Evolutionary conservation across 2,888 invertebrate species (phyloP).

Genomic region (Caenorhabditis sulstoni): DNA sequence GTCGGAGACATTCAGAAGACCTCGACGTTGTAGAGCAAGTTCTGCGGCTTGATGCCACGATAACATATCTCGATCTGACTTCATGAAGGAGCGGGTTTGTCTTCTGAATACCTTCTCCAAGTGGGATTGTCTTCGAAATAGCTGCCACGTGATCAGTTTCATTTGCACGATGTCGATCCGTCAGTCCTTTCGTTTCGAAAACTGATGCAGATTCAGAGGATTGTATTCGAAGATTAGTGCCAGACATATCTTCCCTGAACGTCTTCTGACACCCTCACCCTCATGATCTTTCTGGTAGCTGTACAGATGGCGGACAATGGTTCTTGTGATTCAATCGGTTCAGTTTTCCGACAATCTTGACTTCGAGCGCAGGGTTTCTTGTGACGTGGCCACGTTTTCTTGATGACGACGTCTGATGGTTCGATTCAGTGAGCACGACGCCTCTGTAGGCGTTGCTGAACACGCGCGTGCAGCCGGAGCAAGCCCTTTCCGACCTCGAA

Average conservation of each 20-base stretch:
- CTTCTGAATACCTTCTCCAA: slow-evolving; percentile 60
- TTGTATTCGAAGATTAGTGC: slow-evolving; percentile 71
- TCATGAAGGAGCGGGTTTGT: too few species aligned
- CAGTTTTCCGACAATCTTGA: slow-evolving; percentile 92
- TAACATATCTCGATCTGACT: slow-evolving; percentile 84
- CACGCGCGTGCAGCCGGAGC: slow-evolving; percentile 63
- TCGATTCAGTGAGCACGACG: slow-evolving; percentile 23
- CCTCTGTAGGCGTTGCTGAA: slow-evolving; percentile 71
- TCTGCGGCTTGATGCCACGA: slow-evolving; percentile 98
- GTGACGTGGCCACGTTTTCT: slow-evolving; percentile 69
- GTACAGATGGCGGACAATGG: slow-evolving; percentile 95
- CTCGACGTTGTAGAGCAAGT: slow-evolving; percentile 96
- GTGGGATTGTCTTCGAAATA: slow-evolving; percentile 70
- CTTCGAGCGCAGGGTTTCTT: slow-evolving; percentile 35
- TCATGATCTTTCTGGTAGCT: slow-evolving; percentile 85
- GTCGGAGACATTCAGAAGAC: slow-evolving; percentile 86
- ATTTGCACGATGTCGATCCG: slow-evolving; percentile 53
- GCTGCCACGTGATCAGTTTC: slow-evolving; percentile 69
- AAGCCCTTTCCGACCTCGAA: slow-evolving; percentile 1
- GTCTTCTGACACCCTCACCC: slow-evolving; percentile 11
- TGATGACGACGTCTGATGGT: slow-evolving; percentile 61
- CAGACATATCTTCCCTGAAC: slow-evolving; percentile 48
- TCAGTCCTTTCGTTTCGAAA: slow-evolving; percentile 48
- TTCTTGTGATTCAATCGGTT: slow-evolving; percentile 96
- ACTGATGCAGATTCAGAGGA: slow-evolving; percentile 65